Conservation (phyloP, 2,888 invertebrate species). For the Lycaena phlaeas region DNA sequence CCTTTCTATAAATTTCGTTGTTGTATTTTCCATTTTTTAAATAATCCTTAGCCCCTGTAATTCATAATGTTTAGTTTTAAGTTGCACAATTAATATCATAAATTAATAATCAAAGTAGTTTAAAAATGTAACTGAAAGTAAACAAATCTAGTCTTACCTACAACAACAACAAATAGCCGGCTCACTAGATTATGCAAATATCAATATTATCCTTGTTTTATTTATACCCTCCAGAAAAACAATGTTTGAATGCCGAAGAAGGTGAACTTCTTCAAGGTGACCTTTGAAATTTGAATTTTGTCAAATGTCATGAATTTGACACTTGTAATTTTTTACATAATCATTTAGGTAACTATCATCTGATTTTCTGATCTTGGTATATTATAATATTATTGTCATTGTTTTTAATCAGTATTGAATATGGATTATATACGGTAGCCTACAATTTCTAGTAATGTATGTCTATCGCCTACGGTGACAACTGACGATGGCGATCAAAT, state of each 20-base stretch:
- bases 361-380: too few species aligned
- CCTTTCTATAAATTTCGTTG: constrained; percentile 81
- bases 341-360: too few species aligned
- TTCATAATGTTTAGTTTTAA: neutral
- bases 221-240: neutral
- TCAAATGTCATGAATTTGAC: constrained; percentile 15
- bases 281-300: constrained; percentile 40
- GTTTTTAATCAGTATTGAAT: too few species aligned
- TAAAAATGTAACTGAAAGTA: neutral
- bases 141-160: neutral
- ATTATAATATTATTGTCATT: too few species aligned
- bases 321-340: neutral
- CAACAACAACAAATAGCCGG: neutral
- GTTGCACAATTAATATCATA: too few species aligned
- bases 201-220: neutral
- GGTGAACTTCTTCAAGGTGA: constrained; percentile 64
- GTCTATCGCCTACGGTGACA: too few species aligned
- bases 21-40: constrained; percentile 45
- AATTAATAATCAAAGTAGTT: too few species aligned
- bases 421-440: too few species aligned
- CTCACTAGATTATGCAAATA: neutral
- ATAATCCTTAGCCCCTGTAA: neutral
- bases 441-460: too few species aligned
- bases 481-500: too few species aligned
- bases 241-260: constrained; percentile 38